phyloP scores from a whole-genome alignment of 2,113 vertebrate species.

The Motacilla alba region DNA sequence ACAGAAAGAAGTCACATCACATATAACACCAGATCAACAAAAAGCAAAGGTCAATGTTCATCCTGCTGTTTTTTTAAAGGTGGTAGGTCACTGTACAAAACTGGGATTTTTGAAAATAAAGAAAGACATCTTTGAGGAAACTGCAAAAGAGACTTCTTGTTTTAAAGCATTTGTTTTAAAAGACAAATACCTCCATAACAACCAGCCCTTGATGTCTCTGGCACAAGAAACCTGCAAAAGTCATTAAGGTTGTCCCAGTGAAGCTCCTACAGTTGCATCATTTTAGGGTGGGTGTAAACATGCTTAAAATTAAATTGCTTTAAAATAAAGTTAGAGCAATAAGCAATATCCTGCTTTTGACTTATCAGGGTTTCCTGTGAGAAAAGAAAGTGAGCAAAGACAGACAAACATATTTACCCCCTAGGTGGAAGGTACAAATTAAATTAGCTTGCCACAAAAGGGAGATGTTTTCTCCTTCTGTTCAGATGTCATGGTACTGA shows the following conservation, averaged over 20 bases:
- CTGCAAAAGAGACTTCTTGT: slow-evolving; percentile 64
- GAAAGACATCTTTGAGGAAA: slow-evolving; percentile 52
- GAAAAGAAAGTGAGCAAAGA: slow-evolving; percentile 88
- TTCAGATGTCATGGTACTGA: slow-evolving; percentile 99
- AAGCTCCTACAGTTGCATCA: slow-evolving; percentile 80
- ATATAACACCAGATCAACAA: slow-evolving; percentile 62
- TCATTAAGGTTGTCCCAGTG: slow-evolving; percentile 81
- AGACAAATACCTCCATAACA: slow-evolving; percentile 83
- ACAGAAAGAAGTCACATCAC: slow-evolving; percentile 78
- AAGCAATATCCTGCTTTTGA: slow-evolving; percentile 85
- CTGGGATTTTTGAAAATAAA: slow-evolving; percentile 49
- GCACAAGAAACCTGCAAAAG: slow-evolving; percentile 87
- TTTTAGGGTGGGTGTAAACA: slow-evolving; percentile 81
- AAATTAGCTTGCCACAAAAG: slow-evolving; percentile 97
- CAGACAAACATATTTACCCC: slow-evolving; percentile 99
- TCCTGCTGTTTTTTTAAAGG: slow-evolving; percentile 83
- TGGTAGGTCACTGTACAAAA: slow-evolving; percentile 79
- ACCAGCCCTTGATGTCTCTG: slow-evolving; percentile 87
- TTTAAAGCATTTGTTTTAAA: slow-evolving; percentile 82
- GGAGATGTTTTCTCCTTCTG: slow-evolving; percentile 99
- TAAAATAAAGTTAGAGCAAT: slow-evolving; percentile 89
- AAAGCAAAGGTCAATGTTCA: slow-evolving; percentile 77
- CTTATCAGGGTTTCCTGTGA: slow-evolving; percentile 94
- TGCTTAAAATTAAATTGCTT: slow-evolving; percentile 93
- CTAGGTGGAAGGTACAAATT: slow-evolving; percentile 99